phyloP scores from a whole-genome alignment of 2,113 vertebrate genomes.

The Gallinago paraguaiae region DNA sequence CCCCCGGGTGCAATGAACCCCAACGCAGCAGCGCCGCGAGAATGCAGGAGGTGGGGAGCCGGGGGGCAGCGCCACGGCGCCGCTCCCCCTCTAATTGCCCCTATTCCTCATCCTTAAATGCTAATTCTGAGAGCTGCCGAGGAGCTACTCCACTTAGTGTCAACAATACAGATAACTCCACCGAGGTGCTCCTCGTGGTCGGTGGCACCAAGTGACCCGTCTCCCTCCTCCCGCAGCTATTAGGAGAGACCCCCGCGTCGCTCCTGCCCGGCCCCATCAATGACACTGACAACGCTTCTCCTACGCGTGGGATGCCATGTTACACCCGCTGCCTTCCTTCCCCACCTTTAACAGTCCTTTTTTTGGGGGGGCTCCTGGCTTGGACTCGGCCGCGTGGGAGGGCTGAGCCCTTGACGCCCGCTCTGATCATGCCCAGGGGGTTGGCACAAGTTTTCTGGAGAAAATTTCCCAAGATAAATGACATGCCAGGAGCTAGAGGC shows the following conservation, averaged over 20 bases:
- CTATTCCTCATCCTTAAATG: constrained; percentile 57
- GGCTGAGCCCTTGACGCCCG: accelerated
- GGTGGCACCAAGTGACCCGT: not conserved
- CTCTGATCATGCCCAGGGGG: accelerated
- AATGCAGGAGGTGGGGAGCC: not conserved
- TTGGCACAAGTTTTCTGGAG: not conserved
- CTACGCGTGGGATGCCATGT: not conserved
- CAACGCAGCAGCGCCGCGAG: not conserved
- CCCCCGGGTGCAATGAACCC: not conserved
- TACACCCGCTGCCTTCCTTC: not conserved
- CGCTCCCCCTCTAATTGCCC: constrained; percentile 27
- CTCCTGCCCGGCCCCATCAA: constrained; percentile 34
- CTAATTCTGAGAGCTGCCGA: constrained; percentile 58
- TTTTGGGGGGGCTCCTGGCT: too few species aligned
- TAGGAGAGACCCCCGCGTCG: not conserved
- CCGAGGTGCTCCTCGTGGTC: not conserved
- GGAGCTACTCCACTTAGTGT: constrained; percentile 65
- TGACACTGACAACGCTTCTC: constrained; percentile 7
- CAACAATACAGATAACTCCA: constrained; percentile 28
- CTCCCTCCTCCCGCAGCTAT: constrained; percentile 17
- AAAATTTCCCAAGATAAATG: accelerated
- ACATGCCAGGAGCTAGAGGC: accelerated
- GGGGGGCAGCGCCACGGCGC: accelerated
- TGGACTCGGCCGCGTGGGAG: accelerated
- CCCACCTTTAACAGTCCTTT: too few species aligned